Percentiles rank a stretch among this genome's conserved stretches.
Evolutionary conservation across 2,888 invertebrate genomes (phyloP).

Genomic region (Acanthosepion esculentum): DNA sequence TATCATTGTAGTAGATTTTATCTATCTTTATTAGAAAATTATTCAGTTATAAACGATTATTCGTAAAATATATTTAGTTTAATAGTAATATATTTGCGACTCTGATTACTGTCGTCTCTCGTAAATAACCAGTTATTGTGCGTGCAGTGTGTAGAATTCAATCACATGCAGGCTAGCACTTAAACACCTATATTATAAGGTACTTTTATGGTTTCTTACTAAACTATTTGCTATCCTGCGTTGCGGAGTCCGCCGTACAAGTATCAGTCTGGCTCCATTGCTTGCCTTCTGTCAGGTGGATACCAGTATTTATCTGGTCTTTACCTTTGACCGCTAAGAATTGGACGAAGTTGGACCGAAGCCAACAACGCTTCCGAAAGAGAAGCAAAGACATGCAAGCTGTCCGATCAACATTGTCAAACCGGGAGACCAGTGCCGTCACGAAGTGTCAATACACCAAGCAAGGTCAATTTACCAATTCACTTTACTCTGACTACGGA

Average conservation of each 20-base stretch:
- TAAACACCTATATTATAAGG: neutral
- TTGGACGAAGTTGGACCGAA: neutral
- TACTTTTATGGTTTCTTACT: neutral
- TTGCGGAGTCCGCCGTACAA: neutral
- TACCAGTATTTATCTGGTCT: neutral
- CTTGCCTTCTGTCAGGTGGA: neutral
- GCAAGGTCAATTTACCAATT: neutral
- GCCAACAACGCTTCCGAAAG: neutral
- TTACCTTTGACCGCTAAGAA: neutral
- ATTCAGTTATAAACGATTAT: too few species aligned
- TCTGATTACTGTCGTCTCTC: too few species aligned
- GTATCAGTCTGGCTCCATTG: neutral
- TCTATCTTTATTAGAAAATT: too few species aligned
- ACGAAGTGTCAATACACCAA: neutral
- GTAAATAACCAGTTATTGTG: too few species aligned
- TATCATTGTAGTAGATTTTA: too few species aligned
- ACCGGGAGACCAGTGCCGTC: neutral
- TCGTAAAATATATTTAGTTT: too few species aligned
- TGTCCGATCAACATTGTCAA: neutral
- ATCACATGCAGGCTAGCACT: neutral
- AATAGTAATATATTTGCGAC: too few species aligned
- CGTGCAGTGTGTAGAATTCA: too few species aligned
- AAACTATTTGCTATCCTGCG: neutral
- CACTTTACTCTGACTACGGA: neutral
- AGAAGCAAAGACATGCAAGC: neutral